Conservation (phyloP, 1,140 invertebrate species). For the Drosophila elegans region DNA sequence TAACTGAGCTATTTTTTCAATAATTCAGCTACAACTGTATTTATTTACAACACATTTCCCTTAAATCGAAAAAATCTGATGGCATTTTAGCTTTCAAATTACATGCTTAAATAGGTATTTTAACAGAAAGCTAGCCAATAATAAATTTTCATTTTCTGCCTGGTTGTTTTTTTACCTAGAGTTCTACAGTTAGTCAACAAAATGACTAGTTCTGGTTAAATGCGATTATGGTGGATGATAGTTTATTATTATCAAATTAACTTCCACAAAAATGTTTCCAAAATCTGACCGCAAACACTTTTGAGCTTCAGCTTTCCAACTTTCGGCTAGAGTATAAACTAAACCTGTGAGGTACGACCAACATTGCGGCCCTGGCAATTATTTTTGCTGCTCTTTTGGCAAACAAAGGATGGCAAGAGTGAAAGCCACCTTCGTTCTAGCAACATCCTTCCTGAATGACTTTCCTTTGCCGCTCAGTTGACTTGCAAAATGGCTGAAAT, state of each 20-base stretch:
- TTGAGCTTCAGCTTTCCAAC: slow-evolving; percentile 15
- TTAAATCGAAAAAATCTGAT: too few relatives aligned
- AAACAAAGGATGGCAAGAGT: slow-evolving; percentile 42
- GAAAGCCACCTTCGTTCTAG: slow-evolving; percentile 41
- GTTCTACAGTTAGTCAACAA: neutral
- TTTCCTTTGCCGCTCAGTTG: slow-evolving; percentile 53
- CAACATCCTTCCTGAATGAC: slow-evolving; percentile 40
- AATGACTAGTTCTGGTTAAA: neutral
- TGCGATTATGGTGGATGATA: slow-evolving; percentile 32
- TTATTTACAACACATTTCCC: too few relatives aligned
- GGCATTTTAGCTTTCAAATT: too few relatives aligned
- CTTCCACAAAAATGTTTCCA: slow-evolving; percentile 21
- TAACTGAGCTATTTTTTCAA: too few relatives aligned
- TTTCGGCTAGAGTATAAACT: slow-evolving; percentile 35
- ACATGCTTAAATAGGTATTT: too few relatives aligned
- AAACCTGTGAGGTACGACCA: slow-evolving; percentile 6
- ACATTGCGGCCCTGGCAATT: slow-evolving; percentile 57
- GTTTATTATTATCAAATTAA: slow-evolving; percentile 21
- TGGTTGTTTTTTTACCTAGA: too few relatives aligned
- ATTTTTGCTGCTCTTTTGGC: slow-evolving; percentile 52
- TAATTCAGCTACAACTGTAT: too few relatives aligned
- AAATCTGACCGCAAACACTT: slow-evolving; percentile 27
- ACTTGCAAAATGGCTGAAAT: slow-evolving; percentile 76
- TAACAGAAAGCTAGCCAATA: too few relatives aligned
- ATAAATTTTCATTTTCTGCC: too few relatives aligned